These are phyloP conservation scores for Pardalotus punctatus DNA, from an alignment of 2,113 vertebrate genomes.

Conservation along the genomic window DNA sequence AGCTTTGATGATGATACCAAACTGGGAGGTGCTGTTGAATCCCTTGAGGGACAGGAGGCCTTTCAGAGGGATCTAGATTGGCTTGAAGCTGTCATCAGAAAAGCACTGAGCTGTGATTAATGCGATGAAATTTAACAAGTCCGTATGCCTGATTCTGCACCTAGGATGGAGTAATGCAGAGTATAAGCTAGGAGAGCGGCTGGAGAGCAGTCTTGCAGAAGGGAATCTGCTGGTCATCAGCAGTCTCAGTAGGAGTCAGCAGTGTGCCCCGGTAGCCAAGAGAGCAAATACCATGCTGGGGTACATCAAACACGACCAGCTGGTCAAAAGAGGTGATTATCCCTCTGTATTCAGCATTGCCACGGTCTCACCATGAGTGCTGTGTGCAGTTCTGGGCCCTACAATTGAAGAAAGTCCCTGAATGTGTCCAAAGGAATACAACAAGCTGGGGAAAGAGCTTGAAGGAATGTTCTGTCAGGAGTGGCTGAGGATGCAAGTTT, in stretches of 20 bases:
- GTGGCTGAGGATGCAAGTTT: not conserved
- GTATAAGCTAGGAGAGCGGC: not conserved
- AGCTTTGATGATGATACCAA: not conserved
- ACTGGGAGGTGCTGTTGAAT: not conserved
- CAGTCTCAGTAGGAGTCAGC: not conserved
- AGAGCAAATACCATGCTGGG: not conserved
- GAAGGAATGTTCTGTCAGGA: not conserved
- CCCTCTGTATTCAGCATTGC: not conserved
- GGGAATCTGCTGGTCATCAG: not conserved
- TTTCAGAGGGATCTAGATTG: not conserved
- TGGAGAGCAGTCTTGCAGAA: not conserved
- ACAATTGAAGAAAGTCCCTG: not conserved
- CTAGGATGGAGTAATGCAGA: accelerated
- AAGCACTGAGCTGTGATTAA: not conserved
- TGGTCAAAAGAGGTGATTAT: not conserved
- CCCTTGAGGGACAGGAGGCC: not conserved
- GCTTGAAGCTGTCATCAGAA: not conserved
- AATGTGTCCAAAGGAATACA: not conserved
- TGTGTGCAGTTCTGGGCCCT: not conserved
- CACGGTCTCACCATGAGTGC: accelerated
- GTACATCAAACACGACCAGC: no score
- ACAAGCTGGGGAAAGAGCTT: not conserved
- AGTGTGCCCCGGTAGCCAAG: not conserved
- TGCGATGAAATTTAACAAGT: not conserved
- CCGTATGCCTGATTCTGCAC: not conserved